A percentile compares a stretch with the other conserved stretches of the same genome.
These are phyloP conservation scores for Upupa epops DNA, from an alignment of 2,113 vertebrate genomes.

Conservation along the genomic window DNA sequence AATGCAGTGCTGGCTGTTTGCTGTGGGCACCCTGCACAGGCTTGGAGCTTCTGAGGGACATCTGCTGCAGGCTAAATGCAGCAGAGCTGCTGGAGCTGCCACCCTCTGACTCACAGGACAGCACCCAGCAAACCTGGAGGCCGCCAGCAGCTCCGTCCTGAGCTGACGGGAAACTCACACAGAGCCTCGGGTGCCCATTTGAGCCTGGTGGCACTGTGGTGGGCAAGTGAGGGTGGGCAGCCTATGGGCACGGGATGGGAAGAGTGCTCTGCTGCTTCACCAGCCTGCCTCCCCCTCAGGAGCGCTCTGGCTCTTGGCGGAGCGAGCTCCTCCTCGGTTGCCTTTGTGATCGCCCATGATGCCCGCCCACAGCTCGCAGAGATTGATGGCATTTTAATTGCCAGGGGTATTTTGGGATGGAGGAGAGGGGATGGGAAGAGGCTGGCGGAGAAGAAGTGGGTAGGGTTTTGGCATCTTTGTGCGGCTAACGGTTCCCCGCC, in stretches of 20 bases:
- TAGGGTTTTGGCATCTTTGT: not conserved
- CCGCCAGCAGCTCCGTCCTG: not conserved
- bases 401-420: slow-evolving; percentile 22
- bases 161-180: not conserved
- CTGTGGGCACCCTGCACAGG: not conserved
- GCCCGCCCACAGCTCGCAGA: not conserved
- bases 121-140: not conserved
- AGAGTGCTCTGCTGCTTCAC: not conserved
- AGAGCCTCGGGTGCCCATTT: not conserved
- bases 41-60: not conserved
- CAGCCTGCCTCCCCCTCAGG: slow-evolving; percentile 29
- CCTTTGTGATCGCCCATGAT: slow-evolving; percentile 2
- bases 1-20: not conserved
- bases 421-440: not conserved
- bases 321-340: not conserved
- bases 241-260: not conserved
- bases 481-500: not conserved
- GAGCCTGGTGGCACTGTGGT: not conserved
- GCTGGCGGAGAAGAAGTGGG: not conserved
- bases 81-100: not conserved
- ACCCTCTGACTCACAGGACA: rapidly evolving
- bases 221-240: not conserved
- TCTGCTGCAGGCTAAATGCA: not conserved
- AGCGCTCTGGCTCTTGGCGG: not conserved
- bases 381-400: slow-evolving; percentile 23